Conservation (phyloP, 2,888 invertebrate species). For the Marronus borbonicus region DNA sequence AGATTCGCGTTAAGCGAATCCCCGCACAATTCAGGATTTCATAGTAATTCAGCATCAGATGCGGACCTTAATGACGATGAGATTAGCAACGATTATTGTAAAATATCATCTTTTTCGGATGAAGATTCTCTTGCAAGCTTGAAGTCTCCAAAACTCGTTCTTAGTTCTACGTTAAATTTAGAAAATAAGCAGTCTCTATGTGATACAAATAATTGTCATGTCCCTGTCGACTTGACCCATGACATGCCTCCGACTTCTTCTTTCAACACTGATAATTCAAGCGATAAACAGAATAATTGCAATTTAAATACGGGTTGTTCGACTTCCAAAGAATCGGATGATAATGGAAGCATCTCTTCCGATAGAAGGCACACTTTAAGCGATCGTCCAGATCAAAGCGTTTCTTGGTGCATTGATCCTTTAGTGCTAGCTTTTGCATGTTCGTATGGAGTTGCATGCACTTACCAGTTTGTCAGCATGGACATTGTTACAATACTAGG, state of each 20-base stretch:
- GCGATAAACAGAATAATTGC: constrained; percentile 1
- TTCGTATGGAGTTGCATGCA: constrained; percentile 82
- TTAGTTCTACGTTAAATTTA: constrained; percentile 56
- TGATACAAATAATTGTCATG: neutral
- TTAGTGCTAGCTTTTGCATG: constrained; percentile 83
- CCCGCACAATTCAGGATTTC: constrained; percentile 56
- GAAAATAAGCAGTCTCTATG: constrained; percentile 4
- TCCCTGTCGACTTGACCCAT: neutral
- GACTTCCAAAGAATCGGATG: constrained; percentile 12
- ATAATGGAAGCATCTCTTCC: constrained; percentile 41
- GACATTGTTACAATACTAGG: constrained; percentile 84
- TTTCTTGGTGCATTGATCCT: constrained; percentile 75
- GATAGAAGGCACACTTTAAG: constrained; percentile 60
- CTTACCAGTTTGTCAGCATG: constrained; percentile 80
- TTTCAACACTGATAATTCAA: constrained; percentile 1
- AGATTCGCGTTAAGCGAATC: constrained; percentile 45
- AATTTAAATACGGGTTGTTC: constrained; percentile 1
- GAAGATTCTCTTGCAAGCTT: constrained; percentile 58
- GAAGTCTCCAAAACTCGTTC: constrained; percentile 67
- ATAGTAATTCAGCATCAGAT: constrained; percentile 53
- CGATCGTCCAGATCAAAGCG: constrained; percentile 52
- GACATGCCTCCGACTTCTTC: constrained; percentile 14
- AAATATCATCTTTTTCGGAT: constrained; percentile 23
- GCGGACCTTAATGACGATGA: constrained; percentile 45
- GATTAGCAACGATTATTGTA: constrained; percentile 17